Evolutionary conservation across 2,797 vertebrate genomes (phyloP).

Genomic region (Catamblyrhynchus diadema): DNA sequence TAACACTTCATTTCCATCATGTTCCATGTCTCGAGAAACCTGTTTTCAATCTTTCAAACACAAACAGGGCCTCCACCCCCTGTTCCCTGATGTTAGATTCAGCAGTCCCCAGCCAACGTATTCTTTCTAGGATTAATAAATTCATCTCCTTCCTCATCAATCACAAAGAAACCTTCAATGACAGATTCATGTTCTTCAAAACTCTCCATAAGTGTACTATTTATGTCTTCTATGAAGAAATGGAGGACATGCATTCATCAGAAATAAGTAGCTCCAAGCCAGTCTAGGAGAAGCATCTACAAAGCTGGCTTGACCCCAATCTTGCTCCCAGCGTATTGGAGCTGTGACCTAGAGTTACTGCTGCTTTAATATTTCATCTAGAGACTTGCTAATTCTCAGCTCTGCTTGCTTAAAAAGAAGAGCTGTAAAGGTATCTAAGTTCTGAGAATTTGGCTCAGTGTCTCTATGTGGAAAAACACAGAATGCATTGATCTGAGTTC

Average conservation of each 20-base stretch:
- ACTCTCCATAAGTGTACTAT: not conserved
- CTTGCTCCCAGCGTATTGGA: not conserved
- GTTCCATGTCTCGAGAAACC: constrained; percentile 51
- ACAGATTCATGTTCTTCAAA: constrained; percentile 22
- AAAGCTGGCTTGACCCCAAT: not conserved
- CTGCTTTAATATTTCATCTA: not conserved
- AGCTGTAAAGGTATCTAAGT: not conserved
- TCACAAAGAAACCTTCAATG: not conserved
- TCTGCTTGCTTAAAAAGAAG: not conserved
- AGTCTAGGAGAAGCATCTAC: not conserved
- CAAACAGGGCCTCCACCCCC: constrained; percentile 35
- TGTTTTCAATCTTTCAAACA: constrained; percentile 60
- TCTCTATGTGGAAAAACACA: not conserved
- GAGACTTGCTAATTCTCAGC: not conserved
- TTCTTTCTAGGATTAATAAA: constrained; percentile 49
- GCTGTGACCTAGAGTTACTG: not conserved
- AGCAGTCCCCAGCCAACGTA: constrained; percentile 32
- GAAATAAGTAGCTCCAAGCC: constrained; percentile 14
- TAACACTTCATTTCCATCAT: constrained; percentile 61
- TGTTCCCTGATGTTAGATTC: constrained; percentile 25
- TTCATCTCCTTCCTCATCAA: constrained; percentile 36
- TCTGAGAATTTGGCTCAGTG: not conserved
- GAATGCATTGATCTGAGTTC: not conserved
- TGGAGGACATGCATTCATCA: not conserved
- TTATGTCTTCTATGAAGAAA: not conserved